Evolutionary conservation across 2,888 invertebrate genomes (phyloP).

Genomic region (Scaptomyza flava): DNA sequence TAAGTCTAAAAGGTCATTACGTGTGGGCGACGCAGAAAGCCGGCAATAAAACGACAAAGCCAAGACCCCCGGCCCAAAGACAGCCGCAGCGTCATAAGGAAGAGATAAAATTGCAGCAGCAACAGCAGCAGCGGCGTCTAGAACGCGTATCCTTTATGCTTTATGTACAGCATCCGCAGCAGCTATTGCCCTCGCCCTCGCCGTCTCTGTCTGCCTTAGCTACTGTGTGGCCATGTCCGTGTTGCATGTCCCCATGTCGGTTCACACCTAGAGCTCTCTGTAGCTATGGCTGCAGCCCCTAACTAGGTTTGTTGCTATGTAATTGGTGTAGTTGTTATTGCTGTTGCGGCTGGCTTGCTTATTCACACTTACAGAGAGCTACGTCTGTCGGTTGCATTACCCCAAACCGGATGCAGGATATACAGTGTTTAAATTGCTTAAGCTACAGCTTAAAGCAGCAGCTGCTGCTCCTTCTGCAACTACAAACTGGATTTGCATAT

Average conservation of each 20-base stretch:
- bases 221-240: slow-evolving; percentile 9
- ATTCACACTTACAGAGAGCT: slow-evolving; percentile 55
- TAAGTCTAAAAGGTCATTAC: slow-evolving; percentile 65
- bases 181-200: slow-evolving; percentile 22
- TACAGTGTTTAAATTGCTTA: slow-evolving; percentile 74
- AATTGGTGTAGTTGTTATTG: slow-evolving; percentile 67
- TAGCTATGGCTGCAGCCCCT: slow-evolving; percentile 26
- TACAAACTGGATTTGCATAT: slow-evolving; percentile 65
- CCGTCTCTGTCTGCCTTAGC: slow-evolving; percentile 14
- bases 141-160: slow-evolving; percentile 71
- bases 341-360: slow-evolving; percentile 52
- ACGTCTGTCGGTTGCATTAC: slow-evolving; percentile 49
- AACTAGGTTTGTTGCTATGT: slow-evolving; percentile 56
- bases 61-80: slow-evolving; percentile 60
- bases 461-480: slow-evolving; percentile 9
- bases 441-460: slow-evolving; percentile 62
- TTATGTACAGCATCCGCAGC: slow-evolving; percentile 69
- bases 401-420: slow-evolving; percentile 68
- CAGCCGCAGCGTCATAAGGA: slow-evolving; percentile 57
- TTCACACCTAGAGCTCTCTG: slow-evolving; percentile 35
- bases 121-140: slow-evolving; percentile 27
- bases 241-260: slow-evolving; percentile 26
- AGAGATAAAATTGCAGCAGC: slow-evolving; percentile 65
- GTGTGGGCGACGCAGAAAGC: slow-evolving; percentile 64
- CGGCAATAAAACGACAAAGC: slow-evolving; percentile 52